Evolutionary conservation across 2,888 invertebrate species (phyloP).

Genomic region (Campopleginae sp.): DNA sequence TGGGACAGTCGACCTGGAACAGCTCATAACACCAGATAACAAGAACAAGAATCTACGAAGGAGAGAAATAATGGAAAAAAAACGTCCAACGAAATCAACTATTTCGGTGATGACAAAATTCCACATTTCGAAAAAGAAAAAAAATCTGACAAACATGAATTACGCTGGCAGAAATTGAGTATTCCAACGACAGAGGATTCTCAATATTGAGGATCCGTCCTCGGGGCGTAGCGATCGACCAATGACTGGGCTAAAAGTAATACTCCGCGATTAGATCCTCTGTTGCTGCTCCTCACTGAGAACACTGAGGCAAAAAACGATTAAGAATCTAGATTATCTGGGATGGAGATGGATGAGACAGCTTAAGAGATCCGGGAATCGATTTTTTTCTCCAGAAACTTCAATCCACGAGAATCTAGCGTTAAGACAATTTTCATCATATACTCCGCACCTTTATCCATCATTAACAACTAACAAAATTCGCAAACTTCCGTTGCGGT

Average conservation of each 20-base stretch:
- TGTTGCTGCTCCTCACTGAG: slow-evolving; percentile 10
- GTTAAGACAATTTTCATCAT: too few relatives aligned
- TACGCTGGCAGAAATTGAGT: neutral
- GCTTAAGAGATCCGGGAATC: neutral
- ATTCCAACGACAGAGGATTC: neutral
- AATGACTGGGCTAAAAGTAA: slow-evolving; percentile 58
- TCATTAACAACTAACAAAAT: too few relatives aligned
- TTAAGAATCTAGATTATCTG: slow-evolving; percentile 4
- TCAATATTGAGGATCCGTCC: neutral
- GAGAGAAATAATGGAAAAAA: neutral
- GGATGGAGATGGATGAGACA: slow-evolving; percentile 9
- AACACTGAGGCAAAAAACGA: neutral
- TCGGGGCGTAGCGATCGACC: slow-evolving; percentile 45
- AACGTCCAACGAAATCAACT: neutral
- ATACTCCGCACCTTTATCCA: too few relatives aligned
- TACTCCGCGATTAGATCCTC: slow-evolving; percentile 60
- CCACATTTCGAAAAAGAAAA: neutral
- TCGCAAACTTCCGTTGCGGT: too few relatives aligned
- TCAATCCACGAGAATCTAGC: neutral
- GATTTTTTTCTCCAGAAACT: neutral
- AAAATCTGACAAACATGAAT: neutral
- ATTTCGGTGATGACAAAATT: neutral
- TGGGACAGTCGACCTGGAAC: neutral
- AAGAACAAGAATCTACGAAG: neutral
- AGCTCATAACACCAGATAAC: neutral